Conservation (phyloP, 2,888 invertebrate species). For the Caenorhabditis angaria region DNA sequence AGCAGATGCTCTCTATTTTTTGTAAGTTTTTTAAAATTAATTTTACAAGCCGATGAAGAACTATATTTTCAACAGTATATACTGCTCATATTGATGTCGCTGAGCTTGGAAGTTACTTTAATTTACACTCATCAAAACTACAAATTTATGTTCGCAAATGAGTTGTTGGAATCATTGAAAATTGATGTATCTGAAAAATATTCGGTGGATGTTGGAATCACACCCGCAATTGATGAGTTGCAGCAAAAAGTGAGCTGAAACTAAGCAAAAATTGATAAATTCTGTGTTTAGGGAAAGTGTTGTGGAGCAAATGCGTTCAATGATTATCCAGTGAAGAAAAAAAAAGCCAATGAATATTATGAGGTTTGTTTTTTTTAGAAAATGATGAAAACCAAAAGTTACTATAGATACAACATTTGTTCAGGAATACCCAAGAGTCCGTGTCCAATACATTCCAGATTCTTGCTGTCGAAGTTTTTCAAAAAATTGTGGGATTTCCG, state of each 20-base stretch:
- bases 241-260: conserved; percentile 10
- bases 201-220: conserved; percentile 9
- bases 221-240: conserved; percentile 22
- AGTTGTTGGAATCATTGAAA: conserved; percentile 19
- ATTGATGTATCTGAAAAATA: conserved; percentile 23
- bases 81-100: conserved; percentile 13
- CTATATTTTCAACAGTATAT: conserved; percentile 21
- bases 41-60: not conserved
- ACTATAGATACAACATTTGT: too few relatives aligned
- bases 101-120: conserved; percentile 26
- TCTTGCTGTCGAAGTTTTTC: conserved; percentile 42
- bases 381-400: too few relatives aligned
- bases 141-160: conserved; percentile 17
- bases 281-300: conserved; percentile 29
- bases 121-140: conserved; percentile 28
- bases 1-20: conserved; percentile 25
- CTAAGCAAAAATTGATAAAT: not conserved
- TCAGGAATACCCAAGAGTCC: not conserved
- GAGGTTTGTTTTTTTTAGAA: too few relatives aligned
- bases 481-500: conserved; percentile 42
- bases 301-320: conserved; percentile 45
- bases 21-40: conserved; percentile 16
- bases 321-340: conserved; percentile 41
- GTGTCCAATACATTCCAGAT: conserved; percentile 48
- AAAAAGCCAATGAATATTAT: conserved; percentile 28